Evolutionary conservation across 2,113 vertebrate genomes (phyloP), one percentile per base, ranked within the genome.

Genomic region (Erythrolamprus reginae): DNA sequence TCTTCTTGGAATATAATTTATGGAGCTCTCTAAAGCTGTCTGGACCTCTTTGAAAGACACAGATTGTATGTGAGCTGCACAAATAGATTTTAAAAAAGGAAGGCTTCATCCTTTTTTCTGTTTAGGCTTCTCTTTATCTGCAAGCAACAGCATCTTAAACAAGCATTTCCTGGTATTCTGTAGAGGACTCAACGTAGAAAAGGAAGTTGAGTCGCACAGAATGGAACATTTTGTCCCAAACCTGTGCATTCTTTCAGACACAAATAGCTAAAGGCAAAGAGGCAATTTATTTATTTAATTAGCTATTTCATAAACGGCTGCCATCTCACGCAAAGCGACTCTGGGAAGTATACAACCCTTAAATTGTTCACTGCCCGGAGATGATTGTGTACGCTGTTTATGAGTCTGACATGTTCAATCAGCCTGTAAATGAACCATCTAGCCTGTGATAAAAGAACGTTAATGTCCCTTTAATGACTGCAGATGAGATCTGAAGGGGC

Each of bases 141-240:
- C 19, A 10, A 90, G 83, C 12, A 65, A 51, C 86, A 51, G 86
- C 70, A 83, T 61, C 88, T 61, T 56, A 83, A 91, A 61, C 70
- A 58, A 88, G 70, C 52, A 50, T 88, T 91, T 91, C 86, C 77
- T 91, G 86, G n/a, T 45, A 88, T 88, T 91, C 45, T 88, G 42
- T 82, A 9, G 65, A 3, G 42, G n/a, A 48, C 47, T 51, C 10
- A 5, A 26, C 24, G 21, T 55, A 84, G 77, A 23, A 45, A 91
- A 84, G 90, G 86, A 88, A 84, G 70, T 61, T 10, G 42, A 26
- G 88, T 3, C n/a, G 4, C 53, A 88, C 51, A 42, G 53, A 58
- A 28, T 38, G n/a, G 24, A 48, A 48, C 28, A 15, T 65, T 15
- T 4, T 8, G 5, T 90, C 58, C 50, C n/a, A 21, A 53, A 51